Evolutionary conservation across 2,113 vertebrate species (phyloP).

Genomic region (Catharus bicknelli): DNA sequence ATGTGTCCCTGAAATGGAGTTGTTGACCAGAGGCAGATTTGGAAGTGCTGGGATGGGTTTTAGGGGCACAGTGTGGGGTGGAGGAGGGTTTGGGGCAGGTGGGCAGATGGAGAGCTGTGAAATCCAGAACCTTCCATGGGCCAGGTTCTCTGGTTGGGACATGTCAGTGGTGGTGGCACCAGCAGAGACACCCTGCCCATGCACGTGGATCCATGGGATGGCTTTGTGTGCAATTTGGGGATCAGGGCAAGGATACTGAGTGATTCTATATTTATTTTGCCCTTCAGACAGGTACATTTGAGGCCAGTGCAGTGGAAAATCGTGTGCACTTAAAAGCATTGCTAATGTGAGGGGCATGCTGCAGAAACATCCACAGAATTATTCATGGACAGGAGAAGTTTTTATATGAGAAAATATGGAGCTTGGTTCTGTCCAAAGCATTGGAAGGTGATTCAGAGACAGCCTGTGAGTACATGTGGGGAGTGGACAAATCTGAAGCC

Average conservation of each 20-base stretch:
- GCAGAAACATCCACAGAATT: not conserved
- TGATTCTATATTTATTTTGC: not conserved
- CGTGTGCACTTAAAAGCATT: rapidly evolving
- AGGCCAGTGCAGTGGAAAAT: not conserved
- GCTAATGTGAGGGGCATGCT: rapidly evolving
- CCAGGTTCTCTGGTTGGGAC: not conserved
- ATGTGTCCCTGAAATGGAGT: not conserved
- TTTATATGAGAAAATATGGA: not conserved
- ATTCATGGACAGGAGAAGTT: not conserved
- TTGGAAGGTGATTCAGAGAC: not conserved
- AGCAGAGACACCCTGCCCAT: not conserved
- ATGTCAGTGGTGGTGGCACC: not conserved
- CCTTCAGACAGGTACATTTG: not conserved
- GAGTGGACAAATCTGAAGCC: rapidly evolving
- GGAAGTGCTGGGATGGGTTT: not conserved
- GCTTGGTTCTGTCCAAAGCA: not conserved
- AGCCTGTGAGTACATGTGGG: not conserved
- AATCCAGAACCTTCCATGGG: rapidly evolving
- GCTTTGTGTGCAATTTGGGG: not conserved
- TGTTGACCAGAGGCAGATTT: not conserved
- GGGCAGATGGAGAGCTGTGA: not conserved
- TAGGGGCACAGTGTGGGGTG: rapidly evolving
- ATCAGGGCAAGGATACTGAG: rapidly evolving
- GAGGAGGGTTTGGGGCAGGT: not conserved
- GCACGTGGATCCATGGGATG: not conserved